phyloP scores from a whole-genome alignment of 2,797 vertebrate species.

The Sebastes oblongus region DNA sequence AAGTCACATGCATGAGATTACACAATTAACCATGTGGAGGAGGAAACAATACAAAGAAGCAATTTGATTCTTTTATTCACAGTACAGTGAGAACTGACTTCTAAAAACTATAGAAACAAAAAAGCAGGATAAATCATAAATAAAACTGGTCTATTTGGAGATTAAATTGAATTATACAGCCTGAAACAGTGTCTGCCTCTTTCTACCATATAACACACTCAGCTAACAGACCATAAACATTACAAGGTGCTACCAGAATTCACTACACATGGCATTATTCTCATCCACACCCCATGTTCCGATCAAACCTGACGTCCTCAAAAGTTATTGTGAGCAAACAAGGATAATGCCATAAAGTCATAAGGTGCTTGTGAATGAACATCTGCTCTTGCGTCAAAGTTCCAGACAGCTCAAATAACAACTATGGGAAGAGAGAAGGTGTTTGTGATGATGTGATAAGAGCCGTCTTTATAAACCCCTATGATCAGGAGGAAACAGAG shows the following conservation, averaged over 20 bases:
- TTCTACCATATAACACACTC: neutral
- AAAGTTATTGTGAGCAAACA: slow-evolving; percentile 40
- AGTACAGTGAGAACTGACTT: neutral
- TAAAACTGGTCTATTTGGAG: neutral
- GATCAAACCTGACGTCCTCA: neutral
- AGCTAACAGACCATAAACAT: slow-evolving; percentile 2
- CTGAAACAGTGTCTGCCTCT: neutral
- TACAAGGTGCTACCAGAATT: neutral
- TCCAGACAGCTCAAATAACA: slow-evolving; percentile 9
- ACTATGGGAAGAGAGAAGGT: slow-evolving; percentile 53
- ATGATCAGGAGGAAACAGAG: neutral
- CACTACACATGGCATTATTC: slow-evolving; percentile 29
- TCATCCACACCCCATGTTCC: slow-evolving; percentile 13
- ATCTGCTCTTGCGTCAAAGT: neutral
- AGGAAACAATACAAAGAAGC: neutral
- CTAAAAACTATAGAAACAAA: neutral
- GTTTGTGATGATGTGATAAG: slow-evolving; percentile 47
- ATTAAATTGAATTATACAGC: neutral
- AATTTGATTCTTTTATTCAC: neutral
- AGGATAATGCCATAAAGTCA: neutral
- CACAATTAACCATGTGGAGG: neutral
- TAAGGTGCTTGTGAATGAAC: neutral
- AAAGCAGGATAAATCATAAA: neutral
- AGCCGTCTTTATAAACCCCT: slow-evolving; percentile 64
- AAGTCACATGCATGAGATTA: slow-evolving; percentile 6